Percentiles rank a stretch among this genome's conserved stretches.
These are phyloP conservation scores for Recurvirostra avosetta DNA, from an alignment of 2,113 vertebrate species.

Conservation along the genomic window DNA sequence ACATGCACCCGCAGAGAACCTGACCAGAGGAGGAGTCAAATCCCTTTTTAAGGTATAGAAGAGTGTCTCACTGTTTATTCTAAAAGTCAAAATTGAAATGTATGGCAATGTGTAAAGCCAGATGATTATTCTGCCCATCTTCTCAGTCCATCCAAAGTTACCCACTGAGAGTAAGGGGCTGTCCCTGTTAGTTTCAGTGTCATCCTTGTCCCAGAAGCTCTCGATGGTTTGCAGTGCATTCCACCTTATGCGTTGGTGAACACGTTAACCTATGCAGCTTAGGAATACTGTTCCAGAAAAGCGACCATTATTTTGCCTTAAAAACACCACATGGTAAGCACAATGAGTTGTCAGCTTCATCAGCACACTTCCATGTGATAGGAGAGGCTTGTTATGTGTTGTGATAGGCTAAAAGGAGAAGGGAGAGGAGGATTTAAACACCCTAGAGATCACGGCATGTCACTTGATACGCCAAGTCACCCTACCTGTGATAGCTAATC, in stretches of 20 bases:
- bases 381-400: not conserved
- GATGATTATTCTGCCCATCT: not conserved
- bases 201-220: not conserved
- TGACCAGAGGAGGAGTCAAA: not conserved
- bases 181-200: not conserved
- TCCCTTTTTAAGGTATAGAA: not conserved
- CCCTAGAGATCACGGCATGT: not conserved
- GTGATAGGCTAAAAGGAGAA: not conserved
- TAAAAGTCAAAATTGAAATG: not conserved
- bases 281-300: not conserved
- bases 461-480: not conserved
- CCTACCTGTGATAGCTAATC: not conserved
- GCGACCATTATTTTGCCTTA: not conserved
- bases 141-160: not conserved
- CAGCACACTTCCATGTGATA: not conserved
- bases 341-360: not conserved
- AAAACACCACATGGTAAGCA: not conserved
- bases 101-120: not conserved
- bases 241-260: not conserved
- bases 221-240: not conserved
- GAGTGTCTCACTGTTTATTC: not conserved
- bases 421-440: not conserved
- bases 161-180: not conserved
- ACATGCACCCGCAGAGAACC: not conserved
- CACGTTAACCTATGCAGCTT: fast-evolving